Evolutionary conservation across 2,113 vertebrate species (phyloP).

Genomic region (Brevimyrus niger): DNA sequence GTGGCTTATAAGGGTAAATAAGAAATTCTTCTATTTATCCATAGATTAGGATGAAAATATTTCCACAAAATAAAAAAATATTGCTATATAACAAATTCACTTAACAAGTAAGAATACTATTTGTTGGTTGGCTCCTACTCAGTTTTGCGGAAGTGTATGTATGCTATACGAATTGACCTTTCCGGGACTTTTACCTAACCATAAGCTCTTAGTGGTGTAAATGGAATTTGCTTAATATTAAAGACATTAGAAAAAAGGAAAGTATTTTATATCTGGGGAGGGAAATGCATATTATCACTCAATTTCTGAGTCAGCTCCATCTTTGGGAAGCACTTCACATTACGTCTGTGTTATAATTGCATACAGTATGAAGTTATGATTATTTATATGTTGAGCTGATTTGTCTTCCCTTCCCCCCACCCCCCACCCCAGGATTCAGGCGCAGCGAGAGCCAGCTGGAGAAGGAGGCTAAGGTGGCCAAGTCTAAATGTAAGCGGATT

Average conservation of each 20-base stretch:
- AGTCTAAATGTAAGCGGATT: slow-evolving; percentile 88
- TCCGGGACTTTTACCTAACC: not conserved
- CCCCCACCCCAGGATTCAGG: slow-evolving; percentile 59
- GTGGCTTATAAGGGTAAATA: not conserved
- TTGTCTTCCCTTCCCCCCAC: slow-evolving; percentile 2
- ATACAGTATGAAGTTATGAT: not conserved
- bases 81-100: not conserved
- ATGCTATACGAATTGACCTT: not conserved
- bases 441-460: slow-evolving; percentile 76
- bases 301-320: not conserved
- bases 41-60: not conserved
- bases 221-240: not conserved
- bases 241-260: not conserved
- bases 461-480: slow-evolving; percentile 80
- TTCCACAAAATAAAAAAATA: not conserved
- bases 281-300: not conserved
- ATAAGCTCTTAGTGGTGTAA: not conserved
- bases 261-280: not conserved
- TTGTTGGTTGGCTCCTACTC: not conserved
- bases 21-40: not conserved
- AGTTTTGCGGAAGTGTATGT: not conserved
- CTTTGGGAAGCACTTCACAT: not conserved
- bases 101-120: not conserved
- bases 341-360: not conserved
- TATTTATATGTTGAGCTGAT: slow-evolving; percentile 3